Conservation (phyloP, 1,140 invertebrate species). For the Ctenoplectra terminalis region DNA sequence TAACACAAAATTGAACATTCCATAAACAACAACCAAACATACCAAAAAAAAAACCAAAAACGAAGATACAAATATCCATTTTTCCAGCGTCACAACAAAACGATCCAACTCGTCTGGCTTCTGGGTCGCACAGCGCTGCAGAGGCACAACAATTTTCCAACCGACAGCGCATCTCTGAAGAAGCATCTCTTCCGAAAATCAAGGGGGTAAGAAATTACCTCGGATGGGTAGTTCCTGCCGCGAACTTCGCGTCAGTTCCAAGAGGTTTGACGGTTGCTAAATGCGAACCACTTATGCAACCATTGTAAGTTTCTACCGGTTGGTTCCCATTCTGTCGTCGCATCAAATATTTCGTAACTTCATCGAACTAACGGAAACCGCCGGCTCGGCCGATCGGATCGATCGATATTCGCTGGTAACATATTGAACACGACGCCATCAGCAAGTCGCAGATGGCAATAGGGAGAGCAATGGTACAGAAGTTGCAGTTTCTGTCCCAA, state of each 20-base stretch:
- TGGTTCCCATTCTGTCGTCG: background rate
- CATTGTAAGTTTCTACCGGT: conserved; percentile 9
- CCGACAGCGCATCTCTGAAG: background rate
- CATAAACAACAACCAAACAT: too few species aligned
- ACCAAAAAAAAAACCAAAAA: too few species aligned
- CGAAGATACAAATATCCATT: too few species aligned
- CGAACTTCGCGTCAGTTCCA: background rate
- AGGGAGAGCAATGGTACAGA: conserved; percentile 14
- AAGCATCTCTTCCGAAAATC: background rate
- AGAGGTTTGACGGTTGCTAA: conserved; percentile 2
- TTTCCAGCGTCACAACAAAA: too few species aligned
- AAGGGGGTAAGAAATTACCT: conserved; percentile 11
- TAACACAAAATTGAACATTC: too few species aligned
- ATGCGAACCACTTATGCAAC: background rate
- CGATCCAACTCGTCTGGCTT: background rate
- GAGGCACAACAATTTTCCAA: background rate
- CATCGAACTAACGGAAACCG: conserved; percentile 15
- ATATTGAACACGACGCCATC: background rate
- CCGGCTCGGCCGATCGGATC: background rate
- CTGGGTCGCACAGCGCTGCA: background rate
- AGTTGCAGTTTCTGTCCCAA: background rate
- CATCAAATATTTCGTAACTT: conserved; percentile 1
- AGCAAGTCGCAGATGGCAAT: conserved; percentile 25
- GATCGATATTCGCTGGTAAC: conserved; percentile 8
- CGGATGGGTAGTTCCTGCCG: background rate